Evolutionary conservation across 2,888 invertebrate genomes (phyloP).

Genomic region (Chelonus formosanus): DNA sequence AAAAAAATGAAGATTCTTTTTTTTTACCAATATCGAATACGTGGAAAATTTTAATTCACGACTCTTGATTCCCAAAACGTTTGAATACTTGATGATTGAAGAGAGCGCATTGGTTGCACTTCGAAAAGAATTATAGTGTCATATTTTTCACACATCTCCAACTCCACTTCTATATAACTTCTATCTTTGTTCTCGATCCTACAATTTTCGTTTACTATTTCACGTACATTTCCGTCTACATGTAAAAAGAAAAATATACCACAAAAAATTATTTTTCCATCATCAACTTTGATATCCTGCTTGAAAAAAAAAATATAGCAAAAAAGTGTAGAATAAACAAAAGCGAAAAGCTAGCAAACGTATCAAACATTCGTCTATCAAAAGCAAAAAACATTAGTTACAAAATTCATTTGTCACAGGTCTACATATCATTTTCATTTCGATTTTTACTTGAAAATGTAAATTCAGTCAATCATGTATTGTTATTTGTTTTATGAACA

Average conservation of each 20-base stretch:
- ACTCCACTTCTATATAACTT: no score
- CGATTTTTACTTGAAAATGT: background rate
- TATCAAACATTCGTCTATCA: background rate
- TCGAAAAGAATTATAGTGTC: no score
- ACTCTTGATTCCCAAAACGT: no score
- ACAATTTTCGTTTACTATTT: background rate
- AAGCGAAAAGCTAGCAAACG: no score
- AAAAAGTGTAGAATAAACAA: background rate
- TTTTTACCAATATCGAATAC: no score
- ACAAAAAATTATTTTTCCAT: conserved; percentile 6
- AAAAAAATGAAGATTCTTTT: no score
- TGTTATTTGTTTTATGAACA: background rate
- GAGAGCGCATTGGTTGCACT: no score
- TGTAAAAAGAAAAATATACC: background rate
- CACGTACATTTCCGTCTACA: no score
- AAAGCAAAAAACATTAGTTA: conserved; percentile 3
- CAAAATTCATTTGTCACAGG: conserved; percentile 6
- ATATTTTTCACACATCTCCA: no score
- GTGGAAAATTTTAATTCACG: no score
- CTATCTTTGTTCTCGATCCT: conserved; percentile 1
- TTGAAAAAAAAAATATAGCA: background rate
- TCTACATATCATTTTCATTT: conserved; percentile 5
- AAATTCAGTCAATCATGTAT: background rate
- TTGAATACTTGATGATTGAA: no score
- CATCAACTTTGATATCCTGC: background rate